A percentile compares a stretch with the other conserved stretches of the same genome.
Conservation (phyloP, 2,113 vertebrate species). For the Ceyx melanurus region DNA sequence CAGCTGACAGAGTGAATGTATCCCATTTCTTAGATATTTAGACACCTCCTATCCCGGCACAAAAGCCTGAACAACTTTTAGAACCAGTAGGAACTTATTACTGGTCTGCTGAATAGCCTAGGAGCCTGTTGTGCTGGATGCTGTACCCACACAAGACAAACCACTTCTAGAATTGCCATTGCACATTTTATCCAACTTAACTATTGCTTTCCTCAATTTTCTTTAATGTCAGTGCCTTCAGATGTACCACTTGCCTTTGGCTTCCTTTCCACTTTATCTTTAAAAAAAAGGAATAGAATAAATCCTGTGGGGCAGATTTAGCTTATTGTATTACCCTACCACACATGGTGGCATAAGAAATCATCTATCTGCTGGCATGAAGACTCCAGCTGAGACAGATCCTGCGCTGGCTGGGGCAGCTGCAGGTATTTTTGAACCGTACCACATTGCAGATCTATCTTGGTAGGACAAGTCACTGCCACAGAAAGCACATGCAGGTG, state of each 20-base stretch:
- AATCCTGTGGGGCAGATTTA: fast-evolving
- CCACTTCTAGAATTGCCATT: neutral
- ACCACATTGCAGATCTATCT: constrained; percentile 23
- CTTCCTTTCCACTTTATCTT: neutral
- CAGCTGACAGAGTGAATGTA: neutral
- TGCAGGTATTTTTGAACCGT: neutral
- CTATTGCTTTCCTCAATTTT: neutral
- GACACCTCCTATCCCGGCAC: neutral
- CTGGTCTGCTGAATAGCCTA: neutral
- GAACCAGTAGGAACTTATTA: neutral
- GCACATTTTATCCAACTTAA: neutral
- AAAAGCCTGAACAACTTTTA: neutral
- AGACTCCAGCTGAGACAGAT: neutral
- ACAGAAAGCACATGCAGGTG: neutral
- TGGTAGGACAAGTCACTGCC: neutral
- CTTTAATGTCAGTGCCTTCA: neutral
- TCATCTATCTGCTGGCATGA: neutral
- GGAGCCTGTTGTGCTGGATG: neutral
- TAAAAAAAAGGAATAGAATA: neutral
- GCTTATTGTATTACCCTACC: neutral
- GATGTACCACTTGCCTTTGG: neutral
- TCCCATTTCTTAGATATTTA: neutral
- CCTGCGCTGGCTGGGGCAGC: too few species aligned
- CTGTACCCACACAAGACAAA: neutral
- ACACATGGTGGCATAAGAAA: neutral